Evolutionary conservation across 2,888 invertebrate genomes (phyloP).

Genomic region (Perithous albicinctus): DNA sequence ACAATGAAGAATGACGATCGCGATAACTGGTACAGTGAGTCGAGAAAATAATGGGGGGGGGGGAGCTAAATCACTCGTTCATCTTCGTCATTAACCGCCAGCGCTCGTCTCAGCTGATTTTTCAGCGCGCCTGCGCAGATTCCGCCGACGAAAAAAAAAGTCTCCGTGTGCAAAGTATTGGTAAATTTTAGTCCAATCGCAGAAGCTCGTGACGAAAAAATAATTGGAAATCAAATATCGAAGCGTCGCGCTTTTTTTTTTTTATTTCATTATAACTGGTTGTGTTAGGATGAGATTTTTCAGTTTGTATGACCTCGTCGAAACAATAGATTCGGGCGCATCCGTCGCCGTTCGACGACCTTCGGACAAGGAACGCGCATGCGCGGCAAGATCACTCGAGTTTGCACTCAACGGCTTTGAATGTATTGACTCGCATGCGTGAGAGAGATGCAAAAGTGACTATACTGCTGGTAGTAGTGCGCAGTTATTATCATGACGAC

Average conservation of each 20-base stretch:
- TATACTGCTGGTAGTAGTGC: not conserved
- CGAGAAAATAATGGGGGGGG: constrained; percentile 2
- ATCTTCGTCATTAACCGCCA: constrained; percentile 36
- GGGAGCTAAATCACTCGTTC: not conserved
- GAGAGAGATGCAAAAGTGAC: not conserved
- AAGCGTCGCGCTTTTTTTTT: not conserved
- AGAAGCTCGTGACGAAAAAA: not conserved
- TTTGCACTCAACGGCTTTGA: not conserved
- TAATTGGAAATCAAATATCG: not conserved
- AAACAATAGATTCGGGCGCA: constrained; percentile 23
- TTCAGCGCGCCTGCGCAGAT: constrained; percentile 23
- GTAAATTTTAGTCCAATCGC: not conserved
- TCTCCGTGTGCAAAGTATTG: constrained; percentile 9
- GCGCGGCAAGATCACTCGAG: constrained; percentile 67
- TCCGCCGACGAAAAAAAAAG: not conserved
- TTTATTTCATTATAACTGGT: not conserved
- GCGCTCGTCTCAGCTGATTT: constrained; percentile 28
- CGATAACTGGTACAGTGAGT: constrained; percentile 52
- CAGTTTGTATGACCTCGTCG: not conserved
- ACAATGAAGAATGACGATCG: constrained; percentile 73
- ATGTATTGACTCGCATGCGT: not conserved
- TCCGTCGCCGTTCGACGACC: constrained; percentile 21
- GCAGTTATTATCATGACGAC: constrained; percentile 16
- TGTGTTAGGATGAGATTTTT: not conserved
- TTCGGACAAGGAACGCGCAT: constrained; percentile 54